Evolutionary conservation across 2,797 vertebrate genomes (phyloP).

Genomic region (Novumbra hubbsi): DNA sequence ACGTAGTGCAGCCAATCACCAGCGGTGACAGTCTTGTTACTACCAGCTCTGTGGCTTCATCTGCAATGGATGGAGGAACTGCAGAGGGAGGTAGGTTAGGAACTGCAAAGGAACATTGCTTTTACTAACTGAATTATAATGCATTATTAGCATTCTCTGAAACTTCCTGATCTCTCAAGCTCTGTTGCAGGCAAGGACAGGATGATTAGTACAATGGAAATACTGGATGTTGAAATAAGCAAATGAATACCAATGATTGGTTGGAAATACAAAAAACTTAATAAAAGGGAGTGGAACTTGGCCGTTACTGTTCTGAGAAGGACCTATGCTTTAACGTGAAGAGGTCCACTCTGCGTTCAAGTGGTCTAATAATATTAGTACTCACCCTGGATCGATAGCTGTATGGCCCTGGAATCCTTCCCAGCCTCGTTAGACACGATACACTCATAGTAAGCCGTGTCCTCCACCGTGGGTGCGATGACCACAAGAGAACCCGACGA

Average conservation of each 20-base stretch:
- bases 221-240: too few relatives aligned
- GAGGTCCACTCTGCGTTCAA: neutral
- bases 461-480: conserved; percentile 90
- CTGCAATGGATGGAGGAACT: conserved; percentile 96
- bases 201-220: too few relatives aligned
- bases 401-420: conserved; percentile 77
- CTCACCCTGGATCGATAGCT: conserved; percentile 89
- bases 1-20: conserved; percentile 85
- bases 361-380: neutral
- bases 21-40: conserved; percentile 83
- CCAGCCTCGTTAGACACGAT: conserved; percentile 86
- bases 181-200: too few relatives aligned
- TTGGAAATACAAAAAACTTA: neutral
- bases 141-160: too few relatives aligned
- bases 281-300: neutral
- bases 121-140: neutral
- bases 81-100: conserved; percentile 15
- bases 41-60: conserved; percentile 86
- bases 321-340: neutral
- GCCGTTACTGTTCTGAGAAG: neutral
- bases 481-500: conserved; percentile 93
- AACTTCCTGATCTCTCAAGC: too few relatives aligned
- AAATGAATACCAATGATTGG: neutral
- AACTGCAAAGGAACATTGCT: neutral
- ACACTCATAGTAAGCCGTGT: conserved; percentile 88